A percentile compares a stretch with the other conserved stretches of the same genome.
Conservation (phyloP, 2,888 invertebrate genomes). For the Leucophenga montana region DNA sequence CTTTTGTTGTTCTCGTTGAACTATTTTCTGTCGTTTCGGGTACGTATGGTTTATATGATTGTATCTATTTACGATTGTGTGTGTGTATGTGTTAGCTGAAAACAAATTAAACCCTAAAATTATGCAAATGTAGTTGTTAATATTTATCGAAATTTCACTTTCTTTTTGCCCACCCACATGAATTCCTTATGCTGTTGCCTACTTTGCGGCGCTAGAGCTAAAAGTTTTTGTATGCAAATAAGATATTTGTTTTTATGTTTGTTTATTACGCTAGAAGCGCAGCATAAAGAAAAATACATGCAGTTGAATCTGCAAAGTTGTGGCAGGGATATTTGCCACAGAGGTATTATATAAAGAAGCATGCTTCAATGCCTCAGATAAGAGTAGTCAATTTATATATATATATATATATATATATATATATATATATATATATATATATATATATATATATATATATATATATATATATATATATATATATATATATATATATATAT, state of each 20-base stretch:
- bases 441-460: no score
- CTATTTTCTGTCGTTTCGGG: background rate
- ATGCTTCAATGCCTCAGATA: no score
- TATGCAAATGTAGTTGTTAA: conserved; percentile 56
- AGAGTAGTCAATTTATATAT: no score
- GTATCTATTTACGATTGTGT: conserved; percentile 26
- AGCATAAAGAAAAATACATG: conserved; percentile 52
- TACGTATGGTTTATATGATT: conserved; percentile 11
- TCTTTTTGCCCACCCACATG: conserved; percentile 21
- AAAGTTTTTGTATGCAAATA: conserved; percentile 64
- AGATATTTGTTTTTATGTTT: conserved; percentile 63
- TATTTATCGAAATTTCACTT: conserved; percentile 44
- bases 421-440: no score
- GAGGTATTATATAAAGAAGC: no score
- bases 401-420: no score
- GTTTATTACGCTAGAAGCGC: conserved; percentile 39
- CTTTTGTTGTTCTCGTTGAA: background rate
- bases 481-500: no score
- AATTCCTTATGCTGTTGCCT: conserved; percentile 15
- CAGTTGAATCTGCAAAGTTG: no score
- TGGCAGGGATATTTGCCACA: no score
- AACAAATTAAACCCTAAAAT: conserved; percentile 57
- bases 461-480: no score
- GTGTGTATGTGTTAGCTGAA: conserved; percentile 37
- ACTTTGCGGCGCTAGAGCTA: conserved; percentile 35